phyloP scores from a whole-genome alignment of 2,888 invertebrate species.

The Bugula neritina region DNA sequence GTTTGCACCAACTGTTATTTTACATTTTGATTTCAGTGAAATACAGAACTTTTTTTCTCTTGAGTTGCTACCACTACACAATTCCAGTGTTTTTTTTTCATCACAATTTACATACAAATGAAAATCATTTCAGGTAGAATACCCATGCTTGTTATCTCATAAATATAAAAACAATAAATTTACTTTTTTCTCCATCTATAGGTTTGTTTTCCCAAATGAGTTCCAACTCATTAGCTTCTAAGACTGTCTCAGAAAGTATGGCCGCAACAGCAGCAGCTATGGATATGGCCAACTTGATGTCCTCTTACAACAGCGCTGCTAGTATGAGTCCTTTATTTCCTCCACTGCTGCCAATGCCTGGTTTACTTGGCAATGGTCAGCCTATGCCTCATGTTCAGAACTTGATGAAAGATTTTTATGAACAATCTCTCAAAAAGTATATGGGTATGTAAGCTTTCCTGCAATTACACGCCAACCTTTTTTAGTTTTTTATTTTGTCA shows the following conservation, averaged over 20 bases:
- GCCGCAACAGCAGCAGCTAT: background rate
- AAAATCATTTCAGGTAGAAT: too few relatives aligned
- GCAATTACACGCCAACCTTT: too few relatives aligned
- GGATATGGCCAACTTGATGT: slow-evolving; percentile 2
- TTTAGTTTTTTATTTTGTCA: too few relatives aligned
- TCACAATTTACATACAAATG: too few relatives aligned
- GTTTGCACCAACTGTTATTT: too few relatives aligned
- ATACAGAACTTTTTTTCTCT: too few relatives aligned
- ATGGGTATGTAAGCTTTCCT: slow-evolving; percentile 61
- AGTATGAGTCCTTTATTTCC: background rate
- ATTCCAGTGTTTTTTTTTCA: too few relatives aligned
- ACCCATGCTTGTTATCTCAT: too few relatives aligned
- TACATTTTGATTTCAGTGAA: too few relatives aligned
- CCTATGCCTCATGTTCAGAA: slow-evolving; percentile 66
- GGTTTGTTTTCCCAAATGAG: background rate
- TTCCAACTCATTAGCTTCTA: background rate
- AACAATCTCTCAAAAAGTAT: slow-evolving; percentile 83
- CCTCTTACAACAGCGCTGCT: background rate
- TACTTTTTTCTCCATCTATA: too few relatives aligned
- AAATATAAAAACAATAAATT: too few relatives aligned
- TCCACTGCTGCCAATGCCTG: background rate
- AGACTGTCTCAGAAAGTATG: background rate
- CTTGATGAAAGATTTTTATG: slow-evolving; percentile 82
- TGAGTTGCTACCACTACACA: too few relatives aligned
- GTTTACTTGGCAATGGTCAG: slow-evolving; percentile 53